Percentiles rank a stretch among this genome's conserved stretches.
These are phyloP conservation scores for Bubo bubo DNA, from an alignment of 2,113 vertebrate genomes.

Conservation along the genomic window DNA sequence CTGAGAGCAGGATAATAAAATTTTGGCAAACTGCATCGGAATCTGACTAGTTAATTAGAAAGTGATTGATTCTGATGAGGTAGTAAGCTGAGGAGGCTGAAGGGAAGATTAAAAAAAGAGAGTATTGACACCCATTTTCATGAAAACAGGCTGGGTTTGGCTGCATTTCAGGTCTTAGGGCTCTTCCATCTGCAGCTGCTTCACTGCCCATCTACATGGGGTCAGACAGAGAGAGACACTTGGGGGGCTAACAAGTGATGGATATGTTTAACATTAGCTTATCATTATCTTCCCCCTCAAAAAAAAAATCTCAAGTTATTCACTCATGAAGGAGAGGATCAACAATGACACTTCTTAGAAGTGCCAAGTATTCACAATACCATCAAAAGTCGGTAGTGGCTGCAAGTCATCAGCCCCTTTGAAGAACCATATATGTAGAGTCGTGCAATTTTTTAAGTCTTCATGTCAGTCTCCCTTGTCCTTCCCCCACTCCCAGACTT, in stretches of 20 bases:
- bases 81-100: not conserved
- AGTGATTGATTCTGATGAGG: conserved; percentile 34
- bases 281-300: not conserved
- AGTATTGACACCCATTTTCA: not conserved
- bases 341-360: not conserved
- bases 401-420: not conserved
- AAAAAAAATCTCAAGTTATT: not conserved
- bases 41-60: conserved; percentile 33
- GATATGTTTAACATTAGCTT: not conserved
- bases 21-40: not conserved
- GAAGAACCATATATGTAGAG: not conserved
- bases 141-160: not conserved
- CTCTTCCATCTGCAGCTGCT: not conserved
- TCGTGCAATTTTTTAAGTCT: not conserved
- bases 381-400: not conserved
- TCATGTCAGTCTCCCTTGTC: not conserved
- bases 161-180: not conserved
- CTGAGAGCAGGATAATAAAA: not conserved
- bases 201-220: not conserved
- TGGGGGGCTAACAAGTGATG: not conserved
- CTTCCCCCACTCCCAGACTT: accelerated
- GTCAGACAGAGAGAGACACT: not conserved
- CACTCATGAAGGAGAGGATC: not conserved
- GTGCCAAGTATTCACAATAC: not conserved
- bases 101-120: not conserved